Percentiles rank a stretch among this genome's conserved stretches.
These are phyloP conservation scores for Melanophora roralis DNA, from an alignment of 2,888 invertebrate genomes.

Conservation along the genomic window DNA sequence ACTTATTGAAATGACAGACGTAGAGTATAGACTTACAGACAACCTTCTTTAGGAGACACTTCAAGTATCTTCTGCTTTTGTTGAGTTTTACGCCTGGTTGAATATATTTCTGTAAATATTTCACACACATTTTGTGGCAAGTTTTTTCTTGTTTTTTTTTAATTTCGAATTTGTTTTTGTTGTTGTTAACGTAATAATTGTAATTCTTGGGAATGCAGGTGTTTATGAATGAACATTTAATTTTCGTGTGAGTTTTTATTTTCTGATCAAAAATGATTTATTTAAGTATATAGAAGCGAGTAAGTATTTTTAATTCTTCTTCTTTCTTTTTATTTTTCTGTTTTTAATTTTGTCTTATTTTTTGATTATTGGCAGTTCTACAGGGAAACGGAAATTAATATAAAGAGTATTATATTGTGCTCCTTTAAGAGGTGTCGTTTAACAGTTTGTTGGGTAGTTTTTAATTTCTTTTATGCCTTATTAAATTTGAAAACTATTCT, in stretches of 20 bases:
- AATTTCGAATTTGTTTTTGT: constrained; percentile 10
- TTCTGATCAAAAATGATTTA: constrained; percentile 28
- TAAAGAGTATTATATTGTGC: background rate
- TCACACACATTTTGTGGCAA: constrained; percentile 59
- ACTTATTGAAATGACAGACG: background rate
- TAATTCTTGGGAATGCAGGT: constrained; percentile 49
- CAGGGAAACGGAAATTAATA: constrained; percentile 41
- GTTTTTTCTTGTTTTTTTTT: constrained; percentile 14
- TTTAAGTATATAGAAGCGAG: constrained; percentile 13
- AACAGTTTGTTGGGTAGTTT: no score
- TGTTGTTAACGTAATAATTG: background rate
- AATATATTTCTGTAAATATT: constrained; percentile 33
- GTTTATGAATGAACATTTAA: constrained; percentile 48
- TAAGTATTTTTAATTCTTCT: background rate
- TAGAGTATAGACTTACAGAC: no score
- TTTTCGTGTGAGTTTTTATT: constrained; percentile 41
- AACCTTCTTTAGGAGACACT: background rate
- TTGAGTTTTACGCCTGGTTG: constrained; percentile 32
- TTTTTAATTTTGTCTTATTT: no score
- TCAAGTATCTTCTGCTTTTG: background rate
- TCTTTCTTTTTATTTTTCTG: background rate
- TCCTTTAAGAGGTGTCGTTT: no score
- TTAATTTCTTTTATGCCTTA: no score
- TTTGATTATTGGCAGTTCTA: constrained; percentile 6
- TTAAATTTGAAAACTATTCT: no score